A percentile compares a stretch with the other conserved stretches of the same genome.
Evolutionary conservation across 2,888 invertebrate genomes (phyloP).

Genomic region (Drosophila suboccidentalis): DNA sequence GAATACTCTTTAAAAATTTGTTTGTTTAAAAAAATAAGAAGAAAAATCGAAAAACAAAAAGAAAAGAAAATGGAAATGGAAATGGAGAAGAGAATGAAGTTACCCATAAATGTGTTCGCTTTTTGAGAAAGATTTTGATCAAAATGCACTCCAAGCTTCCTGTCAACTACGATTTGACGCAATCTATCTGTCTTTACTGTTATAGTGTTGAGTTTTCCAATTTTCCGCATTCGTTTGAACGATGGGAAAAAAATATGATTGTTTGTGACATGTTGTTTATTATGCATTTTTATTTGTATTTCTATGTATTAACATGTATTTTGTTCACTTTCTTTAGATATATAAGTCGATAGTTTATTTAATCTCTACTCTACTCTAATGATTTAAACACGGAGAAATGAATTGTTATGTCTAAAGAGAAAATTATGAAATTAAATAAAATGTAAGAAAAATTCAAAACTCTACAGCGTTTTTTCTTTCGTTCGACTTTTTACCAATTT

Average conservation of each 20-base stretch:
- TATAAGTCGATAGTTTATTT: conserved; percentile 83
- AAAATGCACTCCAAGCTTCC: conserved; percentile 69
- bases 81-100: conserved; percentile 32
- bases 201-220: conserved; percentile 32
- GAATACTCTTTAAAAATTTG: conserved; percentile 55
- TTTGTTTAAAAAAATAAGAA: conserved; percentile 25
- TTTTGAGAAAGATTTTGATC: conserved; percentile 15
- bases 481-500: background rate
- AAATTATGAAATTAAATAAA: conserved; percentile 73
- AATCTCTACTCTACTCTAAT: conserved; percentile 80
- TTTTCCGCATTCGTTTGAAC: conserved; percentile 19
- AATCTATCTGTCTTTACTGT: conserved; percentile 30
- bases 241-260: conserved; percentile 33
- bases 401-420: conserved; percentile 77
- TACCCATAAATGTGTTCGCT: conserved; percentile 53
- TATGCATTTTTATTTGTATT: conserved; percentile 73
- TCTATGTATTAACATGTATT: conserved; percentile 73
- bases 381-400: conserved; percentile 76
- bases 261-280: conserved; percentile 84
- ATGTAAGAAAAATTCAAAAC: conserved; percentile 66
- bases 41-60: conserved; percentile 15
- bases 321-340: conserved; percentile 73
- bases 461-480: no score
- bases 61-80: background rate
- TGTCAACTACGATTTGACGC: conserved; percentile 46